phyloP scores from a whole-genome alignment of 2,797 vertebrate species.

The Thunnus albacares region DNA sequence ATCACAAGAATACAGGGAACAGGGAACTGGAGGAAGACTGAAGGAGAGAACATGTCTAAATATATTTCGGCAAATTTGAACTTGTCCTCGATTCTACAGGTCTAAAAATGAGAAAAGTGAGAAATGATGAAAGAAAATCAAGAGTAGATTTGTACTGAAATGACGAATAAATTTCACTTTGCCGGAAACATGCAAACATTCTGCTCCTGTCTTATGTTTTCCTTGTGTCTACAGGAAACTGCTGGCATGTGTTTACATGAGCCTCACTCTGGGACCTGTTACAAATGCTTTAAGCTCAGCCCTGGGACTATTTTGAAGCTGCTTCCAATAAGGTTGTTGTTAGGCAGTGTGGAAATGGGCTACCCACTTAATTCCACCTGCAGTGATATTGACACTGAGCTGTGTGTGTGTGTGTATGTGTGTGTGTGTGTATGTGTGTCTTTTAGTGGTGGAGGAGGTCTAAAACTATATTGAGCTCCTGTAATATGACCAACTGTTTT shows the following conservation, averaged over 20 bases:
- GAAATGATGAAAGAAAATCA: not conserved
- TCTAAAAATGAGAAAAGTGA: not conserved
- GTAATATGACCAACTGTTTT: slow-evolving; percentile 64
- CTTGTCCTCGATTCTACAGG: not conserved
- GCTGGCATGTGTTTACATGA: slow-evolving; percentile 44
- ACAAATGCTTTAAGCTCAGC: slow-evolving; percentile 59
- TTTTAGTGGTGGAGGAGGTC: slow-evolving; percentile 61
- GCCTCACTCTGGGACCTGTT: slow-evolving; percentile 47
- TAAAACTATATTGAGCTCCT: slow-evolving; percentile 68
- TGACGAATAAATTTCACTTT: slow-evolving; percentile 1
- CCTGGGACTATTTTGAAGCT: slow-evolving; percentile 59
- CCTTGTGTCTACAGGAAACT: slow-evolving; percentile 35
- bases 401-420: slow-evolving; percentile 30
- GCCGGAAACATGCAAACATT: slow-evolving; percentile 7
- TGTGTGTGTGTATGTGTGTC: slow-evolving; percentile 36
- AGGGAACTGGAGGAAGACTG: not conserved
- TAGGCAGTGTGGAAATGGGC: slow-evolving; percentile 68
- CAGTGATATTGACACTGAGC: slow-evolving; percentile 68
- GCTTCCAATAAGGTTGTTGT: slow-evolving; percentile 56
- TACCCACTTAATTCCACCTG: slow-evolving; percentile 78
- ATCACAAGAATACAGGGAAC: not conserved
- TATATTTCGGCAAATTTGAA: not conserved
- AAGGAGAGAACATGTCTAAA: not conserved
- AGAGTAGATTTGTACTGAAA: not conserved
- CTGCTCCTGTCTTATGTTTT: slow-evolving; percentile 13